Percentiles rank a stretch among this genome's conserved stretches.
Conservation (phyloP, 2,113 vertebrate genomes). For the Procapra przewalskii region DNA sequence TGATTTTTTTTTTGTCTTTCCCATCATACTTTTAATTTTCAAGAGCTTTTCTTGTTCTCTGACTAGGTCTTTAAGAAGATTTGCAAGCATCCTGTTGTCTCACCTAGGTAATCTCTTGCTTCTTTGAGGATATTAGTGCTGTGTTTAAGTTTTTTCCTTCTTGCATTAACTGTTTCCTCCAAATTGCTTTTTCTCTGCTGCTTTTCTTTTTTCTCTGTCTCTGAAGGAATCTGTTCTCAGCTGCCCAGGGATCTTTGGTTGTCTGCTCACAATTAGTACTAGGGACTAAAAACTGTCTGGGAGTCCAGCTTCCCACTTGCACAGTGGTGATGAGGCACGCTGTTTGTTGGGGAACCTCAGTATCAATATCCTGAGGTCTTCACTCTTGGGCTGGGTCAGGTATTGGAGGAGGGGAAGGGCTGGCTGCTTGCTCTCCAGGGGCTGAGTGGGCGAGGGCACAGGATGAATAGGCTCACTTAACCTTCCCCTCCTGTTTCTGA, state of each 20-base stretch:
- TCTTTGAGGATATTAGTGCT: neutral
- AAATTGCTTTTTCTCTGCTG: neutral
- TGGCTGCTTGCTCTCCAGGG: neutral
- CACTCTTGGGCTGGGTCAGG: neutral
- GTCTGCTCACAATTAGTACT: neutral
- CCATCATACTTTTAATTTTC: slow-evolving; percentile 5
- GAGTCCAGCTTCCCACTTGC: neutral
- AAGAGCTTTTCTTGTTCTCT: neutral
- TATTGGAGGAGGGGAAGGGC: neutral
- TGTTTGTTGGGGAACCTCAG: neutral
- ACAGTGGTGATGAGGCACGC: neutral
- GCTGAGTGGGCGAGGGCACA: neutral
- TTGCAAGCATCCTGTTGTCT: neutral
- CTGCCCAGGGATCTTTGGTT: neutral
- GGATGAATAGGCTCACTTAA: neutral
- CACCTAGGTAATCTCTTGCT: neutral
- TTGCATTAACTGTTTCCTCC: neutral
- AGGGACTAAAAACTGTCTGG: neutral
- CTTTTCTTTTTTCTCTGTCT: neutral
- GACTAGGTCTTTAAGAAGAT: neutral
- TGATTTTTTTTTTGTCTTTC: neutral
- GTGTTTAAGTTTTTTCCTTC: neutral
- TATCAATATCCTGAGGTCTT: neutral
- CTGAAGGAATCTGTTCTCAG: neutral
- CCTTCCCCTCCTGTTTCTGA: neutral